Percentiles rank a stretch among this genome's conserved stretches.
These are phyloP conservation scores for Danio choprae DNA, from an alignment of 2,797 vertebrate genomes.

Conservation along the genomic window DNA sequence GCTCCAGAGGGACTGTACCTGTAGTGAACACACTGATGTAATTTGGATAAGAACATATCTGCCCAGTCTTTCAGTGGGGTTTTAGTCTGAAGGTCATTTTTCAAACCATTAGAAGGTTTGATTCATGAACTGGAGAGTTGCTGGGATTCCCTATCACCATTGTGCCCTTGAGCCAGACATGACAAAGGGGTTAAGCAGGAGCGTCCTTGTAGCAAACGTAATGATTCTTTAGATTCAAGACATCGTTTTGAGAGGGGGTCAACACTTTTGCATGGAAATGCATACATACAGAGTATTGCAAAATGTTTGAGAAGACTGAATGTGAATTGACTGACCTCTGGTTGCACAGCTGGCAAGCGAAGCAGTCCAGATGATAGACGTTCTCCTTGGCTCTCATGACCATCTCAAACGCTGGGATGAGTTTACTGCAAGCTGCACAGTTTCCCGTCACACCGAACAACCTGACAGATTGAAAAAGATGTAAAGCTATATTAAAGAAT, in stretches of 20 bases:
- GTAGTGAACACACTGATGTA: conserved; percentile 47
- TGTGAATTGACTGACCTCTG: conserved; percentile 87
- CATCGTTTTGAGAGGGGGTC: background rate
- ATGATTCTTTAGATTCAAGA: conserved; percentile 19
- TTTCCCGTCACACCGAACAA: conserved; percentile 98
- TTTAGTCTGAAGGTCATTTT: conserved; percentile 40
- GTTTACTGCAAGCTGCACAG: conserved; percentile 97
- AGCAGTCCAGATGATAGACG: conserved; percentile 99
- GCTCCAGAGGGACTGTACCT: conserved; percentile 34
- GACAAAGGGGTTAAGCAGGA: conserved; percentile 11
- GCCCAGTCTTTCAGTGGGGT: conserved; percentile 17
- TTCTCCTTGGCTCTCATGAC: conserved; percentile 99
- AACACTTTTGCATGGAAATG: background rate
- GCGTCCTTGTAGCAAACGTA: conserved; percentile 4
- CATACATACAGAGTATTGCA: background rate
- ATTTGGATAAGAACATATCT: conserved; percentile 45
- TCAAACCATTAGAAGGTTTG: conserved; percentile 12
- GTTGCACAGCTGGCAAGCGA: conserved; percentile 98
- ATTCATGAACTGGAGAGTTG: conserved; percentile 32
- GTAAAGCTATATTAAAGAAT: background rate
- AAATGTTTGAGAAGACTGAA: background rate
- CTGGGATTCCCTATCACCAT: conserved; percentile 23
- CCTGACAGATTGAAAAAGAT: conserved; percentile 72
- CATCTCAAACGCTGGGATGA: conserved; percentile 99
- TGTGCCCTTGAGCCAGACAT: conserved; percentile 19